Base-by-base conservation (phyloP, 2,797 vertebrate species). In the Anabacerthia variegaticeps region DNA sequence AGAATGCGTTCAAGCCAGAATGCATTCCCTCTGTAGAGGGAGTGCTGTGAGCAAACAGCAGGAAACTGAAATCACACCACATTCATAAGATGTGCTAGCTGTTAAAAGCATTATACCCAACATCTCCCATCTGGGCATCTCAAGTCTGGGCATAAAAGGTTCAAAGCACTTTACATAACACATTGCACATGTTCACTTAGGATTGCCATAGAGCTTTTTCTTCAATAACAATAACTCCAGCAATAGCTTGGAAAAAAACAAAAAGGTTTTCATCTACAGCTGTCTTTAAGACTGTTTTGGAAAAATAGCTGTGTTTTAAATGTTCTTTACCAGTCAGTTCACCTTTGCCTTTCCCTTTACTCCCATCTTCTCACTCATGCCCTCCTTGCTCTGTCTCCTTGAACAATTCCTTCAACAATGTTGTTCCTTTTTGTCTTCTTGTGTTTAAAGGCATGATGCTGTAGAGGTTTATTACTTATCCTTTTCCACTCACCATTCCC, bases 61-160 rank as follows among this genome's bases (percentile, higher is more conserved):
- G 89, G 87, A 94, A 94, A 72, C 76, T 30, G 72, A 93, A 94
- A 96, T 92, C 82, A 94, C 46, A 68, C 32, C 68, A 49, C 44
- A 91, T 91, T 95, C 76, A 91, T 41, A 88, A 80, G 61, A 85
- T 5, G 8, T 30, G 18, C 41, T 83, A 37, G 61, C 46, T 89
- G 34, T 72, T 89, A 90, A 93, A 93, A 44, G 63, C 80, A 66
- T 86, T 80, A 30, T 52, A 73, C 48, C n/a, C 4, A 76, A 46
- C 59, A 56, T 65, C 28, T 88, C 85, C 93, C 82, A 88, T 81
- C 77, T 92, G 94, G 62, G 67, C 46, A 41, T 68, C 73, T 83
- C 62, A 87, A 91, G 88, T 48, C 41, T 41, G 54, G n/a, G 62
- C 36, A 72, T 54, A 95, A 77, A 87, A 55, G 0, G 18, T 91